phyloP scores from a whole-genome alignment of 2,113 vertebrate genomes.

The Noctilio leporinus region DNA sequence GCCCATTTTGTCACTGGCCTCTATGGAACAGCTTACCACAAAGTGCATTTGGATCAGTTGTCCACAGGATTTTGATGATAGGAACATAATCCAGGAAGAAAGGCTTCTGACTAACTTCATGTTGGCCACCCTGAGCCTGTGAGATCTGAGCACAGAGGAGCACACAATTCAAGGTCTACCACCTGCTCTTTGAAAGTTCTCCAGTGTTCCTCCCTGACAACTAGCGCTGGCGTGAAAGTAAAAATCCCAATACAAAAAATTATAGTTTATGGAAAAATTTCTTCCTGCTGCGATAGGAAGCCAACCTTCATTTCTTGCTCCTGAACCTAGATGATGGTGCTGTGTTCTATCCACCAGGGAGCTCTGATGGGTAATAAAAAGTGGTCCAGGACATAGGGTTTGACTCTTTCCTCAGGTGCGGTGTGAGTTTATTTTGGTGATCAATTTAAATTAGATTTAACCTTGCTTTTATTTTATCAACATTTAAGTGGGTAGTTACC shows the following conservation, averaged over 20 bases:
- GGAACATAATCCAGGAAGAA: not conserved
- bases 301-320: not conserved
- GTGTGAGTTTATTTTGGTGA: not conserved
- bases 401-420: not conserved
- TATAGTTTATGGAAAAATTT: not conserved
- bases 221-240: not conserved
- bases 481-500: not conserved
- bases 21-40: not conserved
- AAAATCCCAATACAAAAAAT: not conserved
- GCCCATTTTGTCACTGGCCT: not conserved
- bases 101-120: not conserved
- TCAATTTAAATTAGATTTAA: not conserved
- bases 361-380: not conserved
- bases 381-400: not conserved
- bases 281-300: not conserved
- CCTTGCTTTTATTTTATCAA: not conserved
- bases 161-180: not conserved
- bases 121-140: fast-evolving
- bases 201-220: not conserved
- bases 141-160: not conserved
- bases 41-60: not conserved
- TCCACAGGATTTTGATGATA: not conserved
- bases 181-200: not conserved
- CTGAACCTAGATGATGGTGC: not conserved
- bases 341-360: not conserved